A percentile compares a stretch with the other conserved stretches of the same genome.
phyloP scores from a whole-genome alignment of 2,113 vertebrate species.

The Melanerpes formicivorus region DNA sequence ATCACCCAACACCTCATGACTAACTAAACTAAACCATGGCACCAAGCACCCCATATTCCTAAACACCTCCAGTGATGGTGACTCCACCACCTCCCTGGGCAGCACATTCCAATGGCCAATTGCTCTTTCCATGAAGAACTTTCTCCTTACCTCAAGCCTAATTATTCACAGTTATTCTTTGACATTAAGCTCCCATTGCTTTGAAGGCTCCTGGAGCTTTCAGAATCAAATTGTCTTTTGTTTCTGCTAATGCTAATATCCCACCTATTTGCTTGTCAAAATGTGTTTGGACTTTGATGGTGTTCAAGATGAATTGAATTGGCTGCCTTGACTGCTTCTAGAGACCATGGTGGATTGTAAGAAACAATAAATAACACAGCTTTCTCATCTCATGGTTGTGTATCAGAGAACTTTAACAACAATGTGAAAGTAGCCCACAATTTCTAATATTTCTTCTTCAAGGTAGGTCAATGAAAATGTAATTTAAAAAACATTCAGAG shows the following conservation, averaged over 20 bases:
- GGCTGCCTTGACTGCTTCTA: constrained; percentile 16
- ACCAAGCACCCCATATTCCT: too few relatives aligned
- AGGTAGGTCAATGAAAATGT: neutral
- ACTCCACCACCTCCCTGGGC: too few relatives aligned
- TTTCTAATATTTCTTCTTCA: constrained; percentile 33
- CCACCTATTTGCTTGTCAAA: constrained; percentile 16
- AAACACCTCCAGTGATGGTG: too few relatives aligned
- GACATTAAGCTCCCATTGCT: neutral
- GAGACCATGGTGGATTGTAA: constrained; percentile 3
- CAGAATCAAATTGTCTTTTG: constrained; percentile 15
- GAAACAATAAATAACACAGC: constrained; percentile 26
- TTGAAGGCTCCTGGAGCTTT: constrained; percentile 17
- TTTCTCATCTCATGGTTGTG: neutral
- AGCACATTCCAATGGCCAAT: too few relatives aligned
- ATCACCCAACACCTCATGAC: too few relatives aligned
- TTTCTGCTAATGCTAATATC: constrained; percentile 17
- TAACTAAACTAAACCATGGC: too few relatives aligned
- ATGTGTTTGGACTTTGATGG: neutral
- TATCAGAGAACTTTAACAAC: constrained; percentile 38
- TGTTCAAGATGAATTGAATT: constrained; percentile 31
- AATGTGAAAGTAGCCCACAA: neutral
- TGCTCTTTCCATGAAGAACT: too few relatives aligned
- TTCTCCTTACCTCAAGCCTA: too few relatives aligned
- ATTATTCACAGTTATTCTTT: constrained; percentile 5
- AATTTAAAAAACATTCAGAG: neutral